Base-by-base conservation (phyloP, 2,888 invertebrate species). In the Thyatira batis region DNA sequence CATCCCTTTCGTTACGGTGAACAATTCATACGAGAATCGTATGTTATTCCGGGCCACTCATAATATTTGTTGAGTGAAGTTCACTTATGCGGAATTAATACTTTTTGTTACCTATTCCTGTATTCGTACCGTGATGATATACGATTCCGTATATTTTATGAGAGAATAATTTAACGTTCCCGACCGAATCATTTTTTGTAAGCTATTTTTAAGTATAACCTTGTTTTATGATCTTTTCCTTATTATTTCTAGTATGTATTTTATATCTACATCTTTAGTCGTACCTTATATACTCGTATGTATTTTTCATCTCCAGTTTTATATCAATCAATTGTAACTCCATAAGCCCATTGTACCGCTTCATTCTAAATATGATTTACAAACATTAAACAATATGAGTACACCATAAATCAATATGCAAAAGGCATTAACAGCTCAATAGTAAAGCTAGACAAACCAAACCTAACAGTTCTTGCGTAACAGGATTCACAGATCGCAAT, bases 11-110 rank as follows among this genome's bases (percentile, higher is more conserved):
- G 71, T 75, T 73, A 75, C 73, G 69, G 64, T 75, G 72, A 75
- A 71, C 73, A 73, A 82, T 78, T 75, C 73, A 72, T 72, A 61
- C 44, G 57, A 62, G 65, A 64, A 50, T 52, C 53, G 65, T 63
- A 63, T 68, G 70, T 76, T 78, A 70, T 76, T 78, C 62, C 66
- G 73, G 70, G 73, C 70, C 72, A 74, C 71, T 78, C 76, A 75
- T 77, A 82, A 80, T 79, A 80, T 80, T 82, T 82, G 71, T 68
- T 63, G 65, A 74, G 71, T 60, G 60, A 77, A 72, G 73, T 58
- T 73, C 77, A 65, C 67, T 71, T 66, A 62, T 65, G 68, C 58
- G 65, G 69, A 73, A 73, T 70, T 71, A 67, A 69, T 64, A 61
- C 60, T 51, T 51, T 59, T 44, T 58, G 39, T 53, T 33, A 21